Evolutionary conservation across 1,140 invertebrate genomes (phyloP).

Genomic region (Macrobrachium nipponense): DNA sequence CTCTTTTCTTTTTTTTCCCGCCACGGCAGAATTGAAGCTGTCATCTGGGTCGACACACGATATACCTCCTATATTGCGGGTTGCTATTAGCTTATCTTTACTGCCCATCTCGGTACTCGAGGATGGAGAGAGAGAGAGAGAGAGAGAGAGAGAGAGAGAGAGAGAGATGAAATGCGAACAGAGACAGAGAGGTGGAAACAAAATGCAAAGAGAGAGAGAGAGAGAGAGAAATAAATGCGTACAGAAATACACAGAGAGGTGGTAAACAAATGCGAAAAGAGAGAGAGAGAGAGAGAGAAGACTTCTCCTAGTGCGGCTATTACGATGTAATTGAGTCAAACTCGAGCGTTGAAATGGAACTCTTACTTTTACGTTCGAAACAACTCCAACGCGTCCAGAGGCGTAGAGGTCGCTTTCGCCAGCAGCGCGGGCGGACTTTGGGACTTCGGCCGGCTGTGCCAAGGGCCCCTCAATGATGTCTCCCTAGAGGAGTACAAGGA

Average conservation of each 20-base stretch:
- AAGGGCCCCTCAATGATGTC: background rate
- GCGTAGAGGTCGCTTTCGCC: background rate
- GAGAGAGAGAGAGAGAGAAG: constrained; percentile 1
- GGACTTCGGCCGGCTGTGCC: background rate
- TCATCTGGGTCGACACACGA: constrained; percentile 35
- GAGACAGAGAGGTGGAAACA: too few relatives aligned
- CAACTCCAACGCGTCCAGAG: background rate
- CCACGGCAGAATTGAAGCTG: constrained; percentile 19
- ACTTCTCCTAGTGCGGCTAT: constrained; percentile 37
- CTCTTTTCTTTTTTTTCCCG: background rate
- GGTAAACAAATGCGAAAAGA: too few relatives aligned
- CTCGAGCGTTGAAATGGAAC: constrained; percentile 53
- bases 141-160: background rate
- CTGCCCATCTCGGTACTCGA: constrained; percentile 38
- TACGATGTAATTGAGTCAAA: constrained; percentile 56
- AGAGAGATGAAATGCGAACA: too few relatives aligned
- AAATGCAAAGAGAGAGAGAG: too few relatives aligned
- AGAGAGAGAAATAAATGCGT: too few relatives aligned
- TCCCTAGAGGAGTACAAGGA: constrained; percentile 12
- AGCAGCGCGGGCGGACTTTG: background rate
- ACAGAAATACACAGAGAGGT: too few relatives aligned
- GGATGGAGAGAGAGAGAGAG: background rate
- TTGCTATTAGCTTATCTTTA: constrained; percentile 50
- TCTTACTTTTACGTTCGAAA: constrained; percentile 30
- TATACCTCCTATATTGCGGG: constrained; percentile 42